Base-by-base conservation (phyloP, 2,113 vertebrate genomes). In the Hemibagrus wyckioides region DNA sequence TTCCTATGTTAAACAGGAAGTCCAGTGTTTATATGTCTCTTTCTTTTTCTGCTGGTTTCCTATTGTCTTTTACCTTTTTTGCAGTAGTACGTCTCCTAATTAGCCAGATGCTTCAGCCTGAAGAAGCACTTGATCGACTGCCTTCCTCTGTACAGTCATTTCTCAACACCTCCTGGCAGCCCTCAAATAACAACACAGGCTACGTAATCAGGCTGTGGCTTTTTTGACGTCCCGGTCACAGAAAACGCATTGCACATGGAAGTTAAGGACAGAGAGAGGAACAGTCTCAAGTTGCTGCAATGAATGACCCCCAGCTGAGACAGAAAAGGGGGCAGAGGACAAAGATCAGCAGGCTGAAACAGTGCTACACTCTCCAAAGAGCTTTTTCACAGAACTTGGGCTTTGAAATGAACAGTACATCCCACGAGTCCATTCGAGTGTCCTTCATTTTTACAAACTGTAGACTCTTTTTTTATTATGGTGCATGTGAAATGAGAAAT, bases 21-120 rank as follows among this genome's bases (percentile, higher is more conserved):
- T 65, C 59, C 21, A 36, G n/a, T 85, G 48, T 80, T 33, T 30
- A 85, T 67, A 33, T 50, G 6, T 65, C 41, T 61, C 7, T 63
- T 50, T 44, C 71, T 25, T 88, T 67, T 77, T 30, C 5, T 41
- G 2, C 54, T 69, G 17, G 39, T 92, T 90, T 83, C 90, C 82
- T 93, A 92, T 92, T 91, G 93, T 94, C 89, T 94, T 95, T 48
- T 13, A 28, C 23, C 41, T 90, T 88, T 90, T 92, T 94, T 92
- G 89, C 92, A 91, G 83, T 85, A 81, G 77, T 90, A 93, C 86
- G 89, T 94, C 90, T 93, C 89, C 93, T 94, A 92, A 95, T 96
- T 95, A 95, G 93, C 84, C 88, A 63, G 61, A 92, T 91, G 91
- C 88, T 92, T 92, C 92, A 93, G 91, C 91, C 89, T 89, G 88